phyloP scores from a whole-genome alignment of 35 echinoderm and acorn worm genomes.

The Ptychodera flava region DNA sequence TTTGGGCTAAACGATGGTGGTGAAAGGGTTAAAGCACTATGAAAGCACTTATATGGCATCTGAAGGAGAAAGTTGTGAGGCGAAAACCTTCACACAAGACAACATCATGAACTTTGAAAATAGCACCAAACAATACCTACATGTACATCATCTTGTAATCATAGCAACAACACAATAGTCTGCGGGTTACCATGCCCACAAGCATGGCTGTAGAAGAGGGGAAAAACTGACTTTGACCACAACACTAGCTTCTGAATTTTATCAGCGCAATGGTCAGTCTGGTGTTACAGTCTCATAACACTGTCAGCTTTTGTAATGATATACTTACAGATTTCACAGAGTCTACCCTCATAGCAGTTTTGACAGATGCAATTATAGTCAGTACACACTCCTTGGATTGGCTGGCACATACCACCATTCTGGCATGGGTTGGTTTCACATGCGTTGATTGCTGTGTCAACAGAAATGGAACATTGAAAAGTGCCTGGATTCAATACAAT shows the following conservation, averaged over 20 bases:
- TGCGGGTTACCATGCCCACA: background rate
- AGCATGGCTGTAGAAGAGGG: background rate
- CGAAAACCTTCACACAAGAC: too few relatives aligned
- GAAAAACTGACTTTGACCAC: background rate
- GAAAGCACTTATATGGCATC: too few relatives aligned
- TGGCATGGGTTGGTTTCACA: constrained; percentile 43
- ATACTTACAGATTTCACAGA: constrained; percentile 56
- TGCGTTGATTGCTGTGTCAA: constrained; percentile 37
- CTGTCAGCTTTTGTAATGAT: background rate
- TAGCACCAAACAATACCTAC: too few relatives aligned
- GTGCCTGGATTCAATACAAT: too few relatives aligned
- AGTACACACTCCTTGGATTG: constrained; percentile 46
- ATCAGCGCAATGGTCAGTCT: background rate
- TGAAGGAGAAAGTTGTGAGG: too few relatives aligned
- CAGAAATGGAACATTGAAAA: too few relatives aligned
- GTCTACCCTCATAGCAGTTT: constrained; percentile 44
- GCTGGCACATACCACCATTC: constrained; percentile 45
- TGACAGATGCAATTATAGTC: constrained; percentile 40
- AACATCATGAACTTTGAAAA: too few relatives aligned
- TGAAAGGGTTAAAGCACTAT: too few relatives aligned
- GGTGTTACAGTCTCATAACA: background rate
- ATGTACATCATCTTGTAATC: constrained; percentile 27
- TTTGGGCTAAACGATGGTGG: too few relatives aligned
- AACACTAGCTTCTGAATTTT: background rate
- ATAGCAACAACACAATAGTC: background rate